These are phyloP conservation scores for Laupala kohalensis DNA, from an alignment of 1,140 invertebrate genomes.

Conservation along the genomic window DNA sequence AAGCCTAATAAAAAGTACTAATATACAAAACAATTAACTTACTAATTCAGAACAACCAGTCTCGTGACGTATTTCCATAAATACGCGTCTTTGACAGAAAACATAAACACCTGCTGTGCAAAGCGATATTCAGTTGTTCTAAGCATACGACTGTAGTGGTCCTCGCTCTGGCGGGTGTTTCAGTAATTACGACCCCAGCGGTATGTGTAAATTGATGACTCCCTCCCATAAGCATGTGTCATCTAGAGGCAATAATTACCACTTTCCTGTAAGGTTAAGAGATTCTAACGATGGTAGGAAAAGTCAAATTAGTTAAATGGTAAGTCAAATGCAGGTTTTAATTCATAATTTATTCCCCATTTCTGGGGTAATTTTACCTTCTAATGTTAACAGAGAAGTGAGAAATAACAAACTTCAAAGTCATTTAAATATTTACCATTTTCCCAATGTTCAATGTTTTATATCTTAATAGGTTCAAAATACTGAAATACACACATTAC, in stretches of 20 bases:
- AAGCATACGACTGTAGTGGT: neutral
- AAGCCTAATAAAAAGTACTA: neutral
- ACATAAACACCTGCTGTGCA: conserved; percentile 15
- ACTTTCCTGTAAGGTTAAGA: too few species aligned
- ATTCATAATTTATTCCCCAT: too few species aligned
- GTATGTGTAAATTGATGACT: neutral
- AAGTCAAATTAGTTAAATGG: too few species aligned
- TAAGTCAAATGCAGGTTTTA: too few species aligned
- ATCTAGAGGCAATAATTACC: too few species aligned
- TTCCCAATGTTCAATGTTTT: neutral
- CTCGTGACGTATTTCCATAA: conserved; percentile 13
- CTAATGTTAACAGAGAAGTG: too few species aligned
- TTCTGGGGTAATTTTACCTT: too few species aligned
- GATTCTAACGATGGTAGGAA: too few species aligned
- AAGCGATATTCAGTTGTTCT: conserved; percentile 9
- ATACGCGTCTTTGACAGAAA: conserved; percentile 15
- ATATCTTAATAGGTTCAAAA: neutral
- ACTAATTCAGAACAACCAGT: conserved; percentile 10
- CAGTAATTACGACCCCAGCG: neutral
- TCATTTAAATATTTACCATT: neutral
- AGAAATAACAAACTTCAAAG: neutral
- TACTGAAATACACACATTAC: neutral
- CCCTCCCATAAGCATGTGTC: too few species aligned
- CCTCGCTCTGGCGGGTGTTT: neutral
- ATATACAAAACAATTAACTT: conserved; percentile 1